Percentiles rank a stretch among this genome's conserved stretches.
phyloP scores from a whole-genome alignment of 2,113 vertebrate genomes.

The Noctilio leporinus region DNA sequence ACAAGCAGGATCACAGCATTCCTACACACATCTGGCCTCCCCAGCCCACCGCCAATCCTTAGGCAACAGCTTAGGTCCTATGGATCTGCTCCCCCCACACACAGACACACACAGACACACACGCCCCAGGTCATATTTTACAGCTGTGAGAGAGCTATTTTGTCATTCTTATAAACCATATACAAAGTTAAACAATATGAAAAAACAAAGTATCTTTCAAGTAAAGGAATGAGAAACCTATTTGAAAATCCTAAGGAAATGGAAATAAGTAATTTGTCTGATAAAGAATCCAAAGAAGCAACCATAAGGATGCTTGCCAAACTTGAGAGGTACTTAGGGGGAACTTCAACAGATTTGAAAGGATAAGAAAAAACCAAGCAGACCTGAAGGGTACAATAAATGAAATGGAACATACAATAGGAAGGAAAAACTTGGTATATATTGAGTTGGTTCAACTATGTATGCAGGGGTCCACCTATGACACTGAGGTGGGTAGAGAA shows the following conservation, averaged over 20 bases:
- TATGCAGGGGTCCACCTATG: neutral
- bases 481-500: neutral
- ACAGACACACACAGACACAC: too few species aligned
- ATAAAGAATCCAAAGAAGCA: neutral
- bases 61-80: neutral
- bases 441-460: too few species aligned
- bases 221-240: neutral
- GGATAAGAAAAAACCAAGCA: neutral
- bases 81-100: neutral
- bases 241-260: neutral
- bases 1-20: neutral
- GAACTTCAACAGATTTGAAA: neutral
- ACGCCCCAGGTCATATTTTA: too few species aligned
- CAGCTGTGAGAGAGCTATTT: too few species aligned
- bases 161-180: neutral
- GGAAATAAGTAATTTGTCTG: neutral
- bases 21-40: neutral
- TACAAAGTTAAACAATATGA: neutral
- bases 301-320: neutral
- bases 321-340: neutral
- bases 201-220: neutral
- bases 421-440: neutral
- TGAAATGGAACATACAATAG: neutral
- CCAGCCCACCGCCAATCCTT: neutral
- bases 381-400: neutral